Base-by-base conservation (phyloP, 2,113 vertebrate genomes). In the Lethenteron camtschaticum region DNA sequence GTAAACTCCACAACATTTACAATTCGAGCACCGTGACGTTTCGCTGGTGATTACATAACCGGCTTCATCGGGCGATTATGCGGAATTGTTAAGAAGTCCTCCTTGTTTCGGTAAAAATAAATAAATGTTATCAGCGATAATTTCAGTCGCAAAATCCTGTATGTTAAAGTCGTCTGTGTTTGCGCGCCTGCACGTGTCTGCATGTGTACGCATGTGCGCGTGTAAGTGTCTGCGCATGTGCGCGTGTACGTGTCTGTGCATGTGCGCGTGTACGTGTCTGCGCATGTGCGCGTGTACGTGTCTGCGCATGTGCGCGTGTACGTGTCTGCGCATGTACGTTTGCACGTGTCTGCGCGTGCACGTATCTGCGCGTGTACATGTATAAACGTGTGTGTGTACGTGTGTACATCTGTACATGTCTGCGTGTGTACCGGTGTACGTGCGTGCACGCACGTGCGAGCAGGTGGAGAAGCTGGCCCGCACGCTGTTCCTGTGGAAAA, bases 401-500 rank as follows among this genome's bases (percentile, higher is more conserved):
- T 63, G 3, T 63, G 16, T 63, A 63, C 16, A 2, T 63, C 9
- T 66, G 24, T 12, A 20, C 8, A 18, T 18, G 9, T 13, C 9
- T 12, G 12, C 12, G 16, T 6, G 12, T 69, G 63, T 56, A 24
- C 11, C 9, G n/a, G 24, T 66, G 24, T 66, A 66, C 24, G 24
- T 66, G 24, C 10, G 24, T 66, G 24, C 24, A 8, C 10, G 24
- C 24, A 11, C 24, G 24, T 66, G 24, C 24, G 11, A 72, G 10
- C 70, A 97, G 92, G 82, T 92, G 76, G 92, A 97, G 73, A 81
- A 77, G 58, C 81, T 95, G 77, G 87, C 91, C 0, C 79, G 90
- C 72, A 87, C 85, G 2, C 78, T 94, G 55, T 97, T 96, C 76
- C 73, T 95, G 70, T 95, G 91, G 89, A 95, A 94, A 77, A 81